A percentile compares a stretch with the other conserved stretches of the same genome.
Evolutionary conservation across 2,888 invertebrate genomes (phyloP).

Genomic region (Orthosia gracilis): DNA sequence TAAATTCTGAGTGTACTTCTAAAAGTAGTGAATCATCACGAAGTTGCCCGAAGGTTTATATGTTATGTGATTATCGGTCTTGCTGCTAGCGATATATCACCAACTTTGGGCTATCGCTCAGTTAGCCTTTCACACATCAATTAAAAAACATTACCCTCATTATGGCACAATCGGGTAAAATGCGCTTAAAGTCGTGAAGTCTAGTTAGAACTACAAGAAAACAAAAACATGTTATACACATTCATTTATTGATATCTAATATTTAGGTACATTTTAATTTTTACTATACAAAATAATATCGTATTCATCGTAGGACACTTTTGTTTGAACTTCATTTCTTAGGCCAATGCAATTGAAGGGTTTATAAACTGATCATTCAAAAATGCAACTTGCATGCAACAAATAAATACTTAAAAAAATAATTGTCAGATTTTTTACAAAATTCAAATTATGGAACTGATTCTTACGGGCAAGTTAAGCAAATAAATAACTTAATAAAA

Average conservation of each 20-base stretch:
- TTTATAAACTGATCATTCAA: not conserved
- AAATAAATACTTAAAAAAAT: not conserved
- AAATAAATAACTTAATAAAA: constrained; percentile 68
- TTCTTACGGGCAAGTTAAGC: constrained; percentile 56
- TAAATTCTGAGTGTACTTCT: not conserved
- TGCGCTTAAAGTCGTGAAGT: not conserved
- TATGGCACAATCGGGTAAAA: not conserved
- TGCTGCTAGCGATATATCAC: not conserved
- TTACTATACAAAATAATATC: constrained; percentile 61
- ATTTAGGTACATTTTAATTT: constrained; percentile 59
- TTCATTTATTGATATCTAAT: constrained; percentile 64
- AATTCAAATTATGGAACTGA: constrained; percentile 24
- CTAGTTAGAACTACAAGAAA: not conserved
- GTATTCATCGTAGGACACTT: constrained; percentile 50
- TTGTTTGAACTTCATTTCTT: constrained; percentile 54
- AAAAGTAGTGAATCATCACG: not conserved
- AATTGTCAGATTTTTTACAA: not conserved
- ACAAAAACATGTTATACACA: constrained; percentile 45
- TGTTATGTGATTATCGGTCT: too few relatives aligned
- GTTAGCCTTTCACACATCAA: too few relatives aligned
- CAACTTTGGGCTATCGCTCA: not conserved
- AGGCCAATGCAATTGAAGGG: constrained; percentile 48
- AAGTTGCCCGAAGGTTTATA: not conserved
- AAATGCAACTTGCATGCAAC: not conserved
- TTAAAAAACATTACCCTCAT: too few relatives aligned